These are phyloP conservation scores for Metridium senile DNA, from an alignment of 92 coral and sea anemone species.

Conservation along the genomic window DNA sequence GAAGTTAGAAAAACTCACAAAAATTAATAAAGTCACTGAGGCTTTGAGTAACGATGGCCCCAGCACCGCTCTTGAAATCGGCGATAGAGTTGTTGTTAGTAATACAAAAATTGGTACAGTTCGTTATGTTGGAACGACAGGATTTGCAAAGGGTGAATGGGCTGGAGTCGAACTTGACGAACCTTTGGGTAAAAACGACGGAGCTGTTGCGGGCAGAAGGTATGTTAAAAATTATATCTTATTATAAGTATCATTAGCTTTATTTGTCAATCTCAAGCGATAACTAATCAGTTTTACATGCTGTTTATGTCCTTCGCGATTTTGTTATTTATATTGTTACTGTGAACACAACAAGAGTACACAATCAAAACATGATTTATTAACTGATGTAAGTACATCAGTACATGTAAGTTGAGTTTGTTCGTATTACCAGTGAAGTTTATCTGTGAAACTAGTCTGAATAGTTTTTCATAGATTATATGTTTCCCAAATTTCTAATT, in stretches of 20 bases:
- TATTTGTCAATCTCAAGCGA: neutral
- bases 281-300: conserved; percentile 1
- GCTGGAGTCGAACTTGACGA: conserved; percentile 94
- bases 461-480: neutral
- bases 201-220: conserved; percentile 99
- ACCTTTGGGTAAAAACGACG: conserved; percentile 96
- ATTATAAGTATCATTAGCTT: neutral
- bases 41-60: conserved; percentile 37
- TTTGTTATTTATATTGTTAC: neutral
- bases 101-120: conserved; percentile 86
- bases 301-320: neutral
- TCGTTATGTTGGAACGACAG: conserved; percentile 90
- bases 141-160: conserved; percentile 98
- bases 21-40: conserved; percentile 70
- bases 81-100: conserved; percentile 93
- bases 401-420: too few species aligned
- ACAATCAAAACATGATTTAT: neutral
- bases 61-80: conserved; percentile 69
- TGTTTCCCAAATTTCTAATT: neutral
- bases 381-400: too few species aligned
- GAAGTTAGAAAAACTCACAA: conserved; percentile 84
- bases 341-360: neutral
- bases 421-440: neutral
- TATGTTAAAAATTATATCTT: conserved; percentile 13
- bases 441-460: neutral